Percentiles rank a stretch among this genome's conserved stretches.
phyloP scores from a whole-genome alignment of 2,888 invertebrate species.

The Ectemnius cavifrons region DNA sequence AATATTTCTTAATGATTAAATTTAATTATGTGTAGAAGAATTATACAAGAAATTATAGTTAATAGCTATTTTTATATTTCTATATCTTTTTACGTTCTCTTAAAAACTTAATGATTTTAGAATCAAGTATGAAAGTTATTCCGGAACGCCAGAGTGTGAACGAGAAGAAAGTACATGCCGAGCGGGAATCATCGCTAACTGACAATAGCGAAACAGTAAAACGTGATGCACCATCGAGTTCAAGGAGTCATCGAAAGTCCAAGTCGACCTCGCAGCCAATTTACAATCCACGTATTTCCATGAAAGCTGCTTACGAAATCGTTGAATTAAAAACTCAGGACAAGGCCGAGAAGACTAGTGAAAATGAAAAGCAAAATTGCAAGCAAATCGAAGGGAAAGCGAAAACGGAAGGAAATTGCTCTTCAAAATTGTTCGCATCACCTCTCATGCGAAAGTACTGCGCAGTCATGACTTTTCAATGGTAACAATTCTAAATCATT shows the following conservation, averaged over 20 bases:
- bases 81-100: not conserved
- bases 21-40: too few species aligned
- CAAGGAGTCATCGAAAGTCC: slow-evolving; percentile 36
- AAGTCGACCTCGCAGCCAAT: slow-evolving; percentile 39
- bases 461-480: slow-evolving; percentile 57
- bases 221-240: slow-evolving; percentile 44
- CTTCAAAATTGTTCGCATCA: slow-evolving; percentile 42
- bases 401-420: slow-evolving; percentile 15
- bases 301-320: slow-evolving; percentile 39
- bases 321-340: slow-evolving; percentile 34
- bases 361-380: slow-evolving; percentile 36
- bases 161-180: slow-evolving; percentile 40
- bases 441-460: slow-evolving; percentile 53
- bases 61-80: not conserved
- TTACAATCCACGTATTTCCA: slow-evolving; percentile 29
- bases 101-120: slow-evolving; percentile 35
- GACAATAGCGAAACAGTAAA: slow-evolving; percentile 38
- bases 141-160: slow-evolving; percentile 53
- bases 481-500: slow-evolving; percentile 47
- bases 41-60: not conserved
- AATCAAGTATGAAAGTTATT: slow-evolving; percentile 49
- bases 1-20: too few species aligned
- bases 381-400: slow-evolving; percentile 29
- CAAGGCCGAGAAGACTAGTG: slow-evolving; percentile 42
- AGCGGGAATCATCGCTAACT: not conserved